Conservation (phyloP, 2,113 vertebrate genomes). For the Ascaphus truei region DNA sequence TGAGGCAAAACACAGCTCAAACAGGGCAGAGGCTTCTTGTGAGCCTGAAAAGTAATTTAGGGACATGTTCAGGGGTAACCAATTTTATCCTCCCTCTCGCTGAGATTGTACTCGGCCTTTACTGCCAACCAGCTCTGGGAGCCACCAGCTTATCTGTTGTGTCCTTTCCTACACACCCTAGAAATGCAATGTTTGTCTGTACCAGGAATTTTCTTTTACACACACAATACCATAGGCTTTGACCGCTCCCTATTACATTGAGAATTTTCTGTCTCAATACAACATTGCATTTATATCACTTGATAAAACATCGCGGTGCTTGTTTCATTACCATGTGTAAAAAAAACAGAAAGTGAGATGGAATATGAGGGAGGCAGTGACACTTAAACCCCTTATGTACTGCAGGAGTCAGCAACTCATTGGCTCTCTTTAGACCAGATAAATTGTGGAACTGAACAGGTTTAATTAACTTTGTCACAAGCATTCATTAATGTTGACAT, state of each 20-base stretch:
- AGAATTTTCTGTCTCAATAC: neutral
- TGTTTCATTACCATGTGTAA: neutral
- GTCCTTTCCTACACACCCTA: too few relatives aligned
- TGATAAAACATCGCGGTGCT: neutral
- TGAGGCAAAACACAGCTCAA: neutral
- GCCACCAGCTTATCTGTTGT: neutral
- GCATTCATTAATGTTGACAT: too few relatives aligned
- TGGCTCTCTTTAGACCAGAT: too few relatives aligned
- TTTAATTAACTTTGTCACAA: too few relatives aligned
- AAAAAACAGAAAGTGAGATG: too few relatives aligned
- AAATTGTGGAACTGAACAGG: too few relatives aligned
- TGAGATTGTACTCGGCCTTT: too few relatives aligned
- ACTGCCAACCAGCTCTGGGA: neutral
- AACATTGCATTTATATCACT: neutral
- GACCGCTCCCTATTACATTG: neutral
- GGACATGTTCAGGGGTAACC: too few relatives aligned
- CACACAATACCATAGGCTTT: neutral
- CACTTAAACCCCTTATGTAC: too few relatives aligned
- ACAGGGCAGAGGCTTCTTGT: neutral
- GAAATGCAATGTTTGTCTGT: neutral
- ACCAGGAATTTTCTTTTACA: neutral
- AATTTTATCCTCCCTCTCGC: conserved; percentile 22
- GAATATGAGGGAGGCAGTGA: too few relatives aligned
- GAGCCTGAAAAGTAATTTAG: conserved; percentile 6
- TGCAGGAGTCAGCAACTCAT: too few relatives aligned